Conservation (phyloP, 2,888 invertebrate genomes). For the Agonopterix heracliana region DNA sequence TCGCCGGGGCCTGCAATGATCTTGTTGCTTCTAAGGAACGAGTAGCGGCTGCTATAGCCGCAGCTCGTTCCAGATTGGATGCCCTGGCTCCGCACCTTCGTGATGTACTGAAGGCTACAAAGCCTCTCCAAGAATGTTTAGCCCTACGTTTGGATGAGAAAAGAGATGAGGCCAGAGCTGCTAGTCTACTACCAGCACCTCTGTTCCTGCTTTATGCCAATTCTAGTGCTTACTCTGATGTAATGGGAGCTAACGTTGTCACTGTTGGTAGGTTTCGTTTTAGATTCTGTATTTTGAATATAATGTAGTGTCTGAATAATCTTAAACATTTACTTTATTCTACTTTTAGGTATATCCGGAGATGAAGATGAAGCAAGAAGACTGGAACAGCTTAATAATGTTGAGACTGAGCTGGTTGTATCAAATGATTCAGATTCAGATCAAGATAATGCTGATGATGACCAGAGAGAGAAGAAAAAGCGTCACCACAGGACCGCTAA, state of each 20-base stretch:
- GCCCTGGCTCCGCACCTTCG: conserved; percentile 87
- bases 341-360: conserved; percentile 74
- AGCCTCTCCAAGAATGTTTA: conserved; percentile 92
- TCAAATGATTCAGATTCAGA: conserved; percentile 83
- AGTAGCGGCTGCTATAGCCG: conserved; percentile 84
- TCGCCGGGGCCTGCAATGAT: conserved; percentile 85
- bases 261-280: conserved; percentile 50
- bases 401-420: conserved; percentile 70
- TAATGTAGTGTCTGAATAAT: neutral
- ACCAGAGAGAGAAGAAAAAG: conserved; percentile 75
- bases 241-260: conserved; percentile 75
- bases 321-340: conserved; percentile 2
- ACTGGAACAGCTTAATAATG: conserved; percentile 71
- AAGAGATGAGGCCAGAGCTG: conserved; percentile 84
- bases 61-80: conserved; percentile 84
- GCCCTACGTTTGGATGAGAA: conserved; percentile 87
- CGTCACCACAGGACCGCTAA: conserved; percentile 79
- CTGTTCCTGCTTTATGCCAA: conserved; percentile 93
- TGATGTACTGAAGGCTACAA: conserved; percentile 81
- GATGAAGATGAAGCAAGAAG: conserved; percentile 83
- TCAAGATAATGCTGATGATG: conserved; percentile 77
- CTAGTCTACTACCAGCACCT: conserved; percentile 85
- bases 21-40: conserved; percentile 85
- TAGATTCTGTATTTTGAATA: neutral
- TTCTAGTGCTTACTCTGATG: conserved; percentile 87